Base-by-base conservation (phyloP, 2,113 vertebrate species). In the Poeciliopsis prolifica region DNA sequence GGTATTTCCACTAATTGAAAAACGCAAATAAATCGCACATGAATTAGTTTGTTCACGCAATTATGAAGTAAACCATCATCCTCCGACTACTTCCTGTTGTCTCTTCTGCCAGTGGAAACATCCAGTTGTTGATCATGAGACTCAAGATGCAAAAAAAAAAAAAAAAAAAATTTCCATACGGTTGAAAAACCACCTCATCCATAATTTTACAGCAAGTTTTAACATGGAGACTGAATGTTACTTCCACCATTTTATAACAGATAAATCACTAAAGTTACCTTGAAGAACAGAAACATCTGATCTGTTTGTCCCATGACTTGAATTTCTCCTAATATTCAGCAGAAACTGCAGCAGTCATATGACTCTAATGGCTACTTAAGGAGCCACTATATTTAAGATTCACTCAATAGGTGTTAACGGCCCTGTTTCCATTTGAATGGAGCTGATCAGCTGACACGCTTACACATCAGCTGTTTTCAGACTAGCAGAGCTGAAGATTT, bases 271-370 rank as follows among this genome's bases (percentile, higher is more conserved):
- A 11, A 54, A 54, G 15, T 54, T 9, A 17, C 17, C 22, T 19
- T 54, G 51, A 54, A 58, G 51, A 19, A 24, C 10, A 37, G 35
- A 1, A 3, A 24, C 19, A 13, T 4, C 24, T 26, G 48, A 1
- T 5, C 13, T 28, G 6, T 12, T 17, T 6, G 68, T 62, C 65
- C 82, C 66, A 42, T 84, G 84, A 75, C 66, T 33, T 17, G 0
- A 68, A 67, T 8, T 61, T 9, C 61, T 70, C 68, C 40, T n/a
- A 12, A 7, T 31, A 6, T 54, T 24, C 22, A 37, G 11, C 0
- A 28, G 60, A 9, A 40, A 30, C 33, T n/a, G 4, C 29, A 42
- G 42, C 35, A 11, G 67, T 74, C 75, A 80, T 40, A 69, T 80
- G 80, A 84, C 69, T 54, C 2, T 2, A 30, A 65, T 5, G 15